Percentiles rank a stretch among this genome's conserved stretches.
Conservation (phyloP, 2,113 vertebrate genomes). For the Danionella cerebrum region DNA sequence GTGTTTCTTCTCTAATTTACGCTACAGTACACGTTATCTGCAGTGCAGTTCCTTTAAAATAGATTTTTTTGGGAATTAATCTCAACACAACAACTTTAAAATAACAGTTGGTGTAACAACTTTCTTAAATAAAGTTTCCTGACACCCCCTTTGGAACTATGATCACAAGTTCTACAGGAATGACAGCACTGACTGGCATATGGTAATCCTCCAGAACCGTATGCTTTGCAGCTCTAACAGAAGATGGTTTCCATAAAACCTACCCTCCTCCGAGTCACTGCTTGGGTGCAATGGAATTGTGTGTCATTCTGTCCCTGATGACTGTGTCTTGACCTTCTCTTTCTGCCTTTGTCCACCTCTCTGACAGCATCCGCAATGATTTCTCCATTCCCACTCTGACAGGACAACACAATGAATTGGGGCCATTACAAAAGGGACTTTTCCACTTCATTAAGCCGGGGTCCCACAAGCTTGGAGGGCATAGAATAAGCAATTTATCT, state of each 20-base stretch:
- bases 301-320: constrained; percentile 46
- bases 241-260: background rate
- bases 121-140: background rate
- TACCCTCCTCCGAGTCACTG: constrained; percentile 16
- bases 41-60: too few species aligned
- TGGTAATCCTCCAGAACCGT: background rate
- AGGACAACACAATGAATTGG: constrained; percentile 57
- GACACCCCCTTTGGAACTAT: too few species aligned
- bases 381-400: constrained; percentile 56
- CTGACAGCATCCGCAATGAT: constrained; percentile 50
- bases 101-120: too few species aligned
- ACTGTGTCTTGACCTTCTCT: constrained; percentile 44
- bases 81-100: too few species aligned
- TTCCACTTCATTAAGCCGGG: constrained; percentile 59
- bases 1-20: too few species aligned
- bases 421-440: constrained; percentile 60
- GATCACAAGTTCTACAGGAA: background rate
- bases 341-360: constrained; percentile 29
- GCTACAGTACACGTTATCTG: too few species aligned
- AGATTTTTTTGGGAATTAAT: too few species aligned
- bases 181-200: constrained; percentile 10
- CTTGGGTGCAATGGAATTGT: constrained; percentile 23
- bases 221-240: background rate
- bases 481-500: constrained; percentile 60
- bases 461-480: constrained; percentile 52